A percentile compares a stretch with the other conserved stretches of the same genome.
These are phyloP conservation scores for Corydoras sp. DNA, from an alignment of 2,113 vertebrate genomes.

Conservation along the genomic window DNA sequence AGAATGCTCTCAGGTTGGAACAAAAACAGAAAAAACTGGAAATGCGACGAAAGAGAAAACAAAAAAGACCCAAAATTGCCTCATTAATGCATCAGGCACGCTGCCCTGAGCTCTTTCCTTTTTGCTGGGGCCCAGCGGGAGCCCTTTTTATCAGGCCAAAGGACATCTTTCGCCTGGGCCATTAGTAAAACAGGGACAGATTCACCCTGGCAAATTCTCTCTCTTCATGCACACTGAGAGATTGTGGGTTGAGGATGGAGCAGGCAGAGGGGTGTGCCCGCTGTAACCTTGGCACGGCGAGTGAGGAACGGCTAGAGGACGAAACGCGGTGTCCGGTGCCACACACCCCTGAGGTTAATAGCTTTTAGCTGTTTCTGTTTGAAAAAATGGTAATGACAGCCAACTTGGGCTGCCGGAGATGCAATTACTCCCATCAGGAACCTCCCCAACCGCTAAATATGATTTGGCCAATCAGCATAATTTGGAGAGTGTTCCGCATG, in stretches of 20 bases:
- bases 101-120: slow-evolving; percentile 41
- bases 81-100: slow-evolving; percentile 50
- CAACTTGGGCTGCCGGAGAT: slow-evolving; percentile 47
- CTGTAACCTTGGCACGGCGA: slow-evolving; percentile 44
- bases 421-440: slow-evolving; percentile 64
- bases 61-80: slow-evolving; percentile 42
- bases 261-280: slow-evolving; percentile 14
- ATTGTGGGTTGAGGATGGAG: slow-evolving; percentile 27
- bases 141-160: slow-evolving; percentile 55
- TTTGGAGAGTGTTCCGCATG: slow-evolving; percentile 66
- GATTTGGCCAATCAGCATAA: slow-evolving; percentile 67
- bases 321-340: slow-evolving; percentile 15
- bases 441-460: slow-evolving; percentile 60
- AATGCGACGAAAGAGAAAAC: slow-evolving; percentile 8
- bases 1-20: slow-evolving; percentile 36
- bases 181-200: slow-evolving; percentile 55
- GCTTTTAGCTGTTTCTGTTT: slow-evolving; percentile 50
- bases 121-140: slow-evolving; percentile 48
- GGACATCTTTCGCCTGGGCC: slow-evolving; percentile 53
- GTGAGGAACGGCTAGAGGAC: slow-evolving; percentile 25
- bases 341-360: slow-evolving; percentile 57
- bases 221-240: slow-evolving; percentile 39
- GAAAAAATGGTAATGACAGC: slow-evolving; percentile 43
- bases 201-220: slow-evolving; percentile 46
- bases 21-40: slow-evolving; percentile 17